Conservation (phyloP, 2,797 vertebrate species). For the Eupleurogrammus muticus region DNA sequence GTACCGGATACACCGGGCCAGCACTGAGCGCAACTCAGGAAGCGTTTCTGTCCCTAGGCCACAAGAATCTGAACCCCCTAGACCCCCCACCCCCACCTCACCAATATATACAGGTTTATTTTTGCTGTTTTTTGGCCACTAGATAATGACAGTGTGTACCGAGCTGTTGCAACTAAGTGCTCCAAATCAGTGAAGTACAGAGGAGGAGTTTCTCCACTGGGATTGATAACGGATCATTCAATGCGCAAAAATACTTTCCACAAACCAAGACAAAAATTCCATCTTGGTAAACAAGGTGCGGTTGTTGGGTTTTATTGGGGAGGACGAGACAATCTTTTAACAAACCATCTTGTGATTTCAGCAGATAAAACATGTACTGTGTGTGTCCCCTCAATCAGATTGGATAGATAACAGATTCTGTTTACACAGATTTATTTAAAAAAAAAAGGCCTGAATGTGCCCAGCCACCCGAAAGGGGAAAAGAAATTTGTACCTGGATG, state of each 20-base stretch:
- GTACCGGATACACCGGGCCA: too few species aligned
- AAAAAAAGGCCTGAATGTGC: neutral
- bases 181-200: neutral
- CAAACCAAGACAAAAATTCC: neutral
- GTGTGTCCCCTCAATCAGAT: neutral
- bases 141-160: neutral
- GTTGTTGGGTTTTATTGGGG: neutral
- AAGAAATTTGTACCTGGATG: neutral
- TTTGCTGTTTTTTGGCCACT: neutral
- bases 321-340: neutral
- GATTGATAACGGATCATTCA: conserved; percentile 3
- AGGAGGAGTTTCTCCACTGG: conserved; percentile 2
- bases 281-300: conserved; percentile 1
- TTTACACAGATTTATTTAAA: neutral
- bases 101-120: too few species aligned
- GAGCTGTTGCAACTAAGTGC: neutral
- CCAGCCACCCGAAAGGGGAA: neutral
- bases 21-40: too few species aligned
- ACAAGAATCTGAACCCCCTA: too few species aligned
- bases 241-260: neutral
- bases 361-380: neutral
- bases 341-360: neutral
- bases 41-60: too few species aligned
- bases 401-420: neutral
- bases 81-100: neutral